Evolutionary conservation across 53 echinoderm and acorn worm genomes (phyloP).

Genomic region (Echinometra lucunter): DNA sequence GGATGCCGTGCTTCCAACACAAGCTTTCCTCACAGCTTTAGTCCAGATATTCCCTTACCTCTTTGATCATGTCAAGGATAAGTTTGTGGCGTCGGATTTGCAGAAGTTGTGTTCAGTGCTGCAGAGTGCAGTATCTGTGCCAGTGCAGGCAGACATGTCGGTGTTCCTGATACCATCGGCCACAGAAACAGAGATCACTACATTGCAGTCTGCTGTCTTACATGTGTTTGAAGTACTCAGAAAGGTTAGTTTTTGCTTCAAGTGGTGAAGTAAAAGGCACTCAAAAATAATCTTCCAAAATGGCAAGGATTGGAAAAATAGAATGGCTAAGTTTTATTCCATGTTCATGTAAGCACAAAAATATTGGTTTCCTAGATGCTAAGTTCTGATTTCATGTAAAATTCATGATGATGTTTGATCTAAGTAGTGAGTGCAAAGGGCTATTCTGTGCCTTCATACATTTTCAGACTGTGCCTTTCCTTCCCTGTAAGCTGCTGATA

Average conservation of each 20-base stretch:
- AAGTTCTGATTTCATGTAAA: background rate
- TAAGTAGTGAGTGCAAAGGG: background rate
- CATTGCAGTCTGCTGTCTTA: constrained; percentile 87
- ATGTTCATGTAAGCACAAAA: no score
- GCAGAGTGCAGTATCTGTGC: constrained; percentile 95
- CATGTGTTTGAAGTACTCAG: constrained; percentile 90
- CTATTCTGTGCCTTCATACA: background rate
- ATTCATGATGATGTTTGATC: background rate
- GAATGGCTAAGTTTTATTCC: no score
- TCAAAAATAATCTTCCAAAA: no score
- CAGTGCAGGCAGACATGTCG: constrained; percentile 95
- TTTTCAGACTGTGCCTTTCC: background rate
- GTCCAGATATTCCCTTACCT: constrained; percentile 97
- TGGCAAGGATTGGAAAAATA: no score
- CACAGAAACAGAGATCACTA: constrained; percentile 87
- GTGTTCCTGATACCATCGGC: constrained; percentile 91
- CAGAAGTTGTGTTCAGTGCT: constrained; percentile 91
- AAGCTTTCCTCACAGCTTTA: constrained; percentile 95
- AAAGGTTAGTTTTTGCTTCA: constrained; percentile 75
- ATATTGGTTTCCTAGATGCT: no score
- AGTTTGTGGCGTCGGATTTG: constrained; percentile 92
- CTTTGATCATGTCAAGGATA: constrained; percentile 88
- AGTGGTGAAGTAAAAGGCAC: background rate
- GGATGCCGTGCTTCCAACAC: constrained; percentile 81
- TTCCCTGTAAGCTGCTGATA: background rate